Conservation (phyloP, 2,888 invertebrate genomes). For the Leucophenga maculata region DNA sequence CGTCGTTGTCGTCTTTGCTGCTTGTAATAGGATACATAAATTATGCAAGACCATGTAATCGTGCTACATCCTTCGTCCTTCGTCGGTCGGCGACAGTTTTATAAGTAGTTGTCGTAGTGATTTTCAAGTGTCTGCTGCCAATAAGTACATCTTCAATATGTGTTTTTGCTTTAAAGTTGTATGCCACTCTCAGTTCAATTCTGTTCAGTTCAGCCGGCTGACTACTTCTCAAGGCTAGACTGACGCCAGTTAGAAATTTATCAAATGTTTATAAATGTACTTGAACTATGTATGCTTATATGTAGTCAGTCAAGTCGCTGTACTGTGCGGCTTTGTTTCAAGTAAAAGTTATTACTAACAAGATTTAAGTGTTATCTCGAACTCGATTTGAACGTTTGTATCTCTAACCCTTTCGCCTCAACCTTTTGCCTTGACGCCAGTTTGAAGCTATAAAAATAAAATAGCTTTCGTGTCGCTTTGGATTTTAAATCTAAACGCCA, state of each 20-base stretch:
- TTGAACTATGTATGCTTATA: background rate
- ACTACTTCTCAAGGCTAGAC: too few relatives aligned
- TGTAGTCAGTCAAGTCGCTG: conserved; percentile 4
- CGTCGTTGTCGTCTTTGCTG: background rate
- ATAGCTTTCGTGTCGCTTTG: background rate
- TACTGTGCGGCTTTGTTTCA: conserved; percentile 7
- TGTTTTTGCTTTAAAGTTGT: too few relatives aligned
- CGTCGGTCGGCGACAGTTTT: background rate
- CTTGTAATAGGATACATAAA: conserved; percentile 39
- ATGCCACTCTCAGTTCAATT: too few relatives aligned
- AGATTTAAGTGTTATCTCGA: conserved; percentile 5
- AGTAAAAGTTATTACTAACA: conserved; percentile 7
- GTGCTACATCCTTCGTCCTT: conserved; percentile 11
- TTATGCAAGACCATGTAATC: conserved; percentile 30
- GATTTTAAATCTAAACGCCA: background rate
- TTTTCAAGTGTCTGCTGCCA: conserved; percentile 15
- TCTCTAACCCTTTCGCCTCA: background rate
- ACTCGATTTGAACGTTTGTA: background rate
- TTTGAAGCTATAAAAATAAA: background rate
- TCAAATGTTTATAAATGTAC: background rate
- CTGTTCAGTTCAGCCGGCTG: too few relatives aligned
- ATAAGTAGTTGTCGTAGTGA: conserved; percentile 5
- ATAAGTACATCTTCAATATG: background rate
- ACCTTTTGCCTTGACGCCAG: background rate
- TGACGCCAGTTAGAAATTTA: background rate